Base-by-base conservation (phyloP, 2,888 invertebrate species). In the Drosophila infuscata region DNA sequence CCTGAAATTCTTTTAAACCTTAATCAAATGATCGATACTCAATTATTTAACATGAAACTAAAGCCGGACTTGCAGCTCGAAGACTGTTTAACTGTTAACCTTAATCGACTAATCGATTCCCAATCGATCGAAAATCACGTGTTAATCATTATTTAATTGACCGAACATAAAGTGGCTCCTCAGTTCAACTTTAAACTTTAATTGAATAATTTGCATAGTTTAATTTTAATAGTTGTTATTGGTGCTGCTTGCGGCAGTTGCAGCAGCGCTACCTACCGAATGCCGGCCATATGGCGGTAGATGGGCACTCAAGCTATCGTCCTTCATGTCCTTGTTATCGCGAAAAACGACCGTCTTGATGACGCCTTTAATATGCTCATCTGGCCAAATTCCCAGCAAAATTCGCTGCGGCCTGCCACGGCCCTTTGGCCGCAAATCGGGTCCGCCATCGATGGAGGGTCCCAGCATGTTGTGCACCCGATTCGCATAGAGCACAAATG, bases 381-480 rank as follows among this genome's bases (percentile, higher is more conserved):
- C 98, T 12, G 98, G 98, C 98, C 98, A 98, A 74, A 97, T 97
- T 75, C 98, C 98, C 82, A 98, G 94, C 82, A 98, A 94, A 92
- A 98, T 98, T 92, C 98, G 95, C 93, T 98, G 98, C 32, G 98
- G 98, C 81, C 98, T 94, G 38, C 98, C 98, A 90, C 98, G 95
- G 58, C 98, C 98, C 94, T 98, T 98, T 49, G 98, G 98, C 91
- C 98, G 95, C 92, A 98, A 94, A 94, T 98, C 97, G 94, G 97
- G 96, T 82, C 97, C 97, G 74, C 97, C 97, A 92, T 98, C 97
- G 60, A 97, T 97, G 74, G 97, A 98, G 57, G 98, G 98, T 36
- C 98, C 98, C 77, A 98, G 95, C 97, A 98, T 97, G 93, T 98
- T 98, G 94, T 98, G 98, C 56, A 98, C 98, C 70, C 98, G 94